Base-by-base conservation (phyloP, 2,113 vertebrate genomes). In the Solea senegalensis region DNA sequence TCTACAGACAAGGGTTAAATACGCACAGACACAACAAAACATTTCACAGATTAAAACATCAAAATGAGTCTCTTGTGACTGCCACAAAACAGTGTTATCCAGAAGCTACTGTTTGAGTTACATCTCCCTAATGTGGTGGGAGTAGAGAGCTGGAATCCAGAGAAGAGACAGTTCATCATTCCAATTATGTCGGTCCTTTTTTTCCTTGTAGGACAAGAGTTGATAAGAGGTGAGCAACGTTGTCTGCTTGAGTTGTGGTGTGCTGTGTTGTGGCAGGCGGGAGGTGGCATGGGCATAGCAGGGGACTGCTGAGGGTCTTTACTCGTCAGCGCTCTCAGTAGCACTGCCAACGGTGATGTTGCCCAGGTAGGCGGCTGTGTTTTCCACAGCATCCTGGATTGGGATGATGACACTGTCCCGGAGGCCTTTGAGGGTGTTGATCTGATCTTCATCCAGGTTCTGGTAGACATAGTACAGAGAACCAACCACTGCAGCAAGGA, bases 391-490 rank as follows among this genome's bases (percentile, higher is more conserved):
- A 0, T 80, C 79, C 41, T 87, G 82, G 46, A 94, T 14, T 1
- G 90, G 90, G 28, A 86, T 69, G 6, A 92, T 1, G 54, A 88
- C 71, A 57, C 34, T 81, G 85, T 92, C 90, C 21, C 85, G 48
- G 46, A 90, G 80, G 61, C 86, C 78, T 78, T 70, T 85, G 51
- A 90, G 94, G 50, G 94, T 88, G 89, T 91, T 92, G 84, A 92
- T 88, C 88, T 96, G 94, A 77, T 95, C 92, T 50, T 91, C 91
- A 86, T 96, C 95, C 95, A 98, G 95, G 79, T 95, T 95, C 90
- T 96, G 94, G 91, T 95, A 97, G 81, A 92, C 93, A 74, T 94
- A 93, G 90, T 93, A 94, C 81, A 97, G 89, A 68, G 94, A 95
- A 41, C 89, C 89, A 0, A 64, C 90, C 81, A 97, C 88, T 63